Percentiles rank a stretch among this genome's conserved stretches.
phyloP scores from a whole-genome alignment of 2,888 invertebrate species.

The Epicampocera succincta region DNA sequence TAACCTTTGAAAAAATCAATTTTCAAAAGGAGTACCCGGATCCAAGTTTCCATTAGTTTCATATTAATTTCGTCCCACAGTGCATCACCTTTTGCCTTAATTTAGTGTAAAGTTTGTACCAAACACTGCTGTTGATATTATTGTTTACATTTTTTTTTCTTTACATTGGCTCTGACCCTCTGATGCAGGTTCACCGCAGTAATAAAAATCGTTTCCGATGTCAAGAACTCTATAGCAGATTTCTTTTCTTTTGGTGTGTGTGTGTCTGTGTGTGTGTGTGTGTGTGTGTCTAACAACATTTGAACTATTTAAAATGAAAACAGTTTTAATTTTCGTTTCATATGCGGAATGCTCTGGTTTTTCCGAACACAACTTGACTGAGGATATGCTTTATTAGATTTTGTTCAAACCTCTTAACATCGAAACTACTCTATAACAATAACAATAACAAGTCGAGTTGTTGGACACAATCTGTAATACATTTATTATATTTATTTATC shows the following conservation, averaged over 20 bases:
- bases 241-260: neutral
- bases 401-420: neutral
- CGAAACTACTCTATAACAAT: slow-evolving; percentile 10
- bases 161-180: neutral
- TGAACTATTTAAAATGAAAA: neutral
- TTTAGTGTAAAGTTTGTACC: neutral
- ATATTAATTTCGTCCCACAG: neutral
- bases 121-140: neutral
- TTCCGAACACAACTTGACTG: neutral
- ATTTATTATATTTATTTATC: slow-evolving; percentile 41
- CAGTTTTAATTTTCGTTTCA: neutral
- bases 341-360: neutral
- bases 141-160: neutral
- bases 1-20: too few species aligned
- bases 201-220: neutral
- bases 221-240: neutral
- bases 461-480: slow-evolving; percentile 39
- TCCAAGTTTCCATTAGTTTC: too few species aligned
- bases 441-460: slow-evolving; percentile 19
- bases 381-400: neutral
- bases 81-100: neutral
- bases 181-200: neutral
- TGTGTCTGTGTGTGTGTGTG: too few species aligned
- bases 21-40: too few species aligned
- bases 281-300: neutral